These are phyloP conservation scores for Plemyria rubiginata DNA, from an alignment of 2,888 invertebrate species.

Conservation along the genomic window DNA sequence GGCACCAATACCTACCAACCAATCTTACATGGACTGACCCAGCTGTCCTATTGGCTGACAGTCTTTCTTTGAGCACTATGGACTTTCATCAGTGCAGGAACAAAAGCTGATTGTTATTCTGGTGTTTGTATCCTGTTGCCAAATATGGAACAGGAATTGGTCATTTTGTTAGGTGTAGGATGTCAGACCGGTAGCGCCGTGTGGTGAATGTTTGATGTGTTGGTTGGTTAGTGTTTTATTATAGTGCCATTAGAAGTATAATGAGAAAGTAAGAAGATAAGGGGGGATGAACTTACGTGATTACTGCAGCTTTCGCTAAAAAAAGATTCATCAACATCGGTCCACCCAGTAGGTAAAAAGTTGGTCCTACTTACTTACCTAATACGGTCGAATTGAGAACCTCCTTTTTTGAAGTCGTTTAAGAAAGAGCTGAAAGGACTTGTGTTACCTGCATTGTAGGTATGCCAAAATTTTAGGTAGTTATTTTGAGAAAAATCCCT, in stretches of 20 bases:
- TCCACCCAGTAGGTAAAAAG: no score
- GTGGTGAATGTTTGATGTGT: constrained; percentile 18
- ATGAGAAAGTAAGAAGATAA: no score
- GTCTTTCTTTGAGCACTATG: background rate
- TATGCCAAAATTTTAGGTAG: background rate
- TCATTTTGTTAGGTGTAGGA: constrained; percentile 27
- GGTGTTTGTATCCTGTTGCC: constrained; percentile 46
- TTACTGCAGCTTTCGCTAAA: no score
- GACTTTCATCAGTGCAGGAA: constrained; percentile 22
- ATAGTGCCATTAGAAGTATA: background rate
- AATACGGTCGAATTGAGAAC: no score
- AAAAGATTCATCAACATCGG: no score
- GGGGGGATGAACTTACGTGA: no score
- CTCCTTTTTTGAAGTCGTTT: no score
- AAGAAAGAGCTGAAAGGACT: no score
- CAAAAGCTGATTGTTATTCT: constrained; percentile 45
- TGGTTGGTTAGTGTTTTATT: constrained; percentile 4
- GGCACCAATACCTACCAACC: no score
- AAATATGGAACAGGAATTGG: constrained; percentile 47
- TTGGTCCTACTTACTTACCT: no score
- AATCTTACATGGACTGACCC: constrained; percentile 6
- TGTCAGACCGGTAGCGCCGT: constrained; percentile 22
- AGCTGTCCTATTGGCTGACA: constrained; percentile 2
- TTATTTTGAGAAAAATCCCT: background rate
- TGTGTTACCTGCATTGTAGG: no score